A percentile compares a stretch with the other conserved stretches of the same genome.
phyloP scores from a whole-genome alignment of 2,888 invertebrate genomes.

The Diplazon laetatorius region DNA sequence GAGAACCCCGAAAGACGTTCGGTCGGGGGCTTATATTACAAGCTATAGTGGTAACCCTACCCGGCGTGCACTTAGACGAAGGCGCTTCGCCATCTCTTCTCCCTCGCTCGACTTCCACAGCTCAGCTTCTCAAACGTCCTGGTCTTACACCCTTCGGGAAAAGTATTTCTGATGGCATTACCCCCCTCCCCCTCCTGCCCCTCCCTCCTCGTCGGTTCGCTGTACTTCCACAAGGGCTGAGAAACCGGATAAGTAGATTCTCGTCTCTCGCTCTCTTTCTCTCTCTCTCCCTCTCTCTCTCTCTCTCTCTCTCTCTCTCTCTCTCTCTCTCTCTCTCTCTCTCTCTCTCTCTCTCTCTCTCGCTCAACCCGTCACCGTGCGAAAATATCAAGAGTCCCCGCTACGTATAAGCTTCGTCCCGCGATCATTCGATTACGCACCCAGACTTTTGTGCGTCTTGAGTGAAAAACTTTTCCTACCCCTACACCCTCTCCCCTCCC shows the following conservation, averaged over 20 bases:
- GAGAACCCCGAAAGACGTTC: conserved; percentile 61
- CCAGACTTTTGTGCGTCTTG: conserved; percentile 37
- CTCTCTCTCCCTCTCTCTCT: no score
- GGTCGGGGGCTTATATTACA: conserved; percentile 75
- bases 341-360: no score
- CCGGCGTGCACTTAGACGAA: conserved; percentile 70
- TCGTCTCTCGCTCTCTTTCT: conserved; percentile 8
- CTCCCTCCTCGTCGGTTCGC: conserved; percentile 23
- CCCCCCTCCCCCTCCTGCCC: conserved; percentile 30
- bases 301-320: no score
- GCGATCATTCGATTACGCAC: conserved; percentile 63
- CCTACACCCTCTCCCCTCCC: no score
- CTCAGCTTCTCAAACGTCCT: conserved; percentile 58
- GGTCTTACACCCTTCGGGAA: conserved; percentile 59
- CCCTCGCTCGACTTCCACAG: conserved; percentile 30
- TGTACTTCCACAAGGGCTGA: conserved; percentile 21
- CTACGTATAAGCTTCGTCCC: conserved; percentile 44
- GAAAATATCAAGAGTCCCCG: conserved; percentile 51
- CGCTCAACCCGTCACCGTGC: conserved; percentile 51
- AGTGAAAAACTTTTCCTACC: conserved; percentile 60
- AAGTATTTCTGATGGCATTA: conserved; percentile 67
- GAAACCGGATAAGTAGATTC: conserved; percentile 61
- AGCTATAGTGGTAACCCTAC: conserved; percentile 78
- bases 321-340: no score
- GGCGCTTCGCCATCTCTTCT: conserved; percentile 64